These are phyloP conservation scores for Podargus strigoides DNA, from an alignment of 2,797 vertebrate genomes.

Conservation along the genomic window DNA sequence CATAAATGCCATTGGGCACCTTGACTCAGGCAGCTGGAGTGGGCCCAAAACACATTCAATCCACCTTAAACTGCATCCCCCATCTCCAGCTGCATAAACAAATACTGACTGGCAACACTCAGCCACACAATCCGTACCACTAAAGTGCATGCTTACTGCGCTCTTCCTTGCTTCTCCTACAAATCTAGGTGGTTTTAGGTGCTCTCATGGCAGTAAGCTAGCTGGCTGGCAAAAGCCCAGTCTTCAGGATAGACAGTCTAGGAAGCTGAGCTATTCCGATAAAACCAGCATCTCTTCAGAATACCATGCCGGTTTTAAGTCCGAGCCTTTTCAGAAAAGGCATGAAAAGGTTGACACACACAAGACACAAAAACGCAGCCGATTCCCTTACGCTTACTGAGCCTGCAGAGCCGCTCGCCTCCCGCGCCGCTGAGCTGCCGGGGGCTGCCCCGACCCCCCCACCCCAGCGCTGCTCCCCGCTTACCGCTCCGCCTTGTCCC, in stretches of 20 bases:
- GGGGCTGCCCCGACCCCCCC: too few relatives aligned
- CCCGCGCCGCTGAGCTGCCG: too few relatives aligned
- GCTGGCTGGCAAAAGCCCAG: neutral
- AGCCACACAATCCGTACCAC: neutral
- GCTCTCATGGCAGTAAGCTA: neutral
- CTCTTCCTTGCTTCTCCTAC: neutral
- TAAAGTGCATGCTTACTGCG: neutral
- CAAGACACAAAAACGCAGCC: neutral
- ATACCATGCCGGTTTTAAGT: neutral
- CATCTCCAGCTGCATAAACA: neutral
- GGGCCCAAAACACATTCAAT: neutral
- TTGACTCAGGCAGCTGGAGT: neutral
- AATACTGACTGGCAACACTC: neutral
- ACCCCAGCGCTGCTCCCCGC: neutral
- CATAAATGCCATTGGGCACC: neutral
- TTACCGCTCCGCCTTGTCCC: slow-evolving; percentile 88
- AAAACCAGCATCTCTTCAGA: neutral
- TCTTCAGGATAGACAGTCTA: neutral
- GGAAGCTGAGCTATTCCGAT: neutral
- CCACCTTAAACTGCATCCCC: neutral
- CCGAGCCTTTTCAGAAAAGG: neutral
- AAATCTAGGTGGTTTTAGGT: neutral
- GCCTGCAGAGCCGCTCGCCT: too few relatives aligned
- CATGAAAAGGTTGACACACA: neutral
- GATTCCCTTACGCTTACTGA: neutral